Evolutionary conservation across 2,113 vertebrate genomes (phyloP).

Genomic region (Parus major): DNA sequence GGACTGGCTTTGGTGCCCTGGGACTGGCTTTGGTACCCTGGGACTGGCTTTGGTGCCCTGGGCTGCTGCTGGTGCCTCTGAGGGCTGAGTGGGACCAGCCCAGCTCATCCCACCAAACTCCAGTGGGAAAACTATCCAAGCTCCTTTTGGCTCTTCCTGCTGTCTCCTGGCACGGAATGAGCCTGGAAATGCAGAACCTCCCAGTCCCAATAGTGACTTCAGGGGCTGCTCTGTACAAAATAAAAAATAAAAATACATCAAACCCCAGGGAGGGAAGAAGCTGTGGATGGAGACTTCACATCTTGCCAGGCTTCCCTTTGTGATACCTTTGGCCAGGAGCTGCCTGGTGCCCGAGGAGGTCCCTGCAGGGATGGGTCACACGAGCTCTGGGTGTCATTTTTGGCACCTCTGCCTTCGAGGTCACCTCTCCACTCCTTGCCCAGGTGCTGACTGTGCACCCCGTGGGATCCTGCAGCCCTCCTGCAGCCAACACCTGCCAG

Average conservation of each 20-base stretch:
- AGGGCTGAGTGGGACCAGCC: not conserved
- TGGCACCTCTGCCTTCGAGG: fast-evolving
- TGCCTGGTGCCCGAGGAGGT: not conserved
- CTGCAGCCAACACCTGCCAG: not conserved
- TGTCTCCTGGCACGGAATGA: fast-evolving
- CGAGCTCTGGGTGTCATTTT: not conserved
- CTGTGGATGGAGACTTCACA: not conserved
- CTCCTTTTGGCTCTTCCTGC: not conserved
- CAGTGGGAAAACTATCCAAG: not conserved
- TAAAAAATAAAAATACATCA: not conserved
- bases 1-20: too few relatives aligned
- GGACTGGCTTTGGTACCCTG: too few relatives aligned
- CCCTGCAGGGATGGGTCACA: not conserved
- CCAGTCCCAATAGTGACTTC: not conserved
- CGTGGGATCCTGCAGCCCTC: not conserved
- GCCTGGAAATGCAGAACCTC: not conserved
- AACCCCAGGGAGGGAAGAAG: fast-evolving
- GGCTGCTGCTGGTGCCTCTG: too few relatives aligned
- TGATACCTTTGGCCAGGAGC: not conserved
- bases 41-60: too few relatives aligned
- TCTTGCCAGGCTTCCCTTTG: not conserved
- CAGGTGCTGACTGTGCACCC: not conserved
- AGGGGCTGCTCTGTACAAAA: not conserved
- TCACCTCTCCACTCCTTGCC: not conserved
- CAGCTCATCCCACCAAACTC: not conserved